A percentile compares a stretch with the other conserved stretches of the same genome.
Conservation (phyloP, 1,140 invertebrate species). For the Lepeophtheirus salmonis region DNA sequence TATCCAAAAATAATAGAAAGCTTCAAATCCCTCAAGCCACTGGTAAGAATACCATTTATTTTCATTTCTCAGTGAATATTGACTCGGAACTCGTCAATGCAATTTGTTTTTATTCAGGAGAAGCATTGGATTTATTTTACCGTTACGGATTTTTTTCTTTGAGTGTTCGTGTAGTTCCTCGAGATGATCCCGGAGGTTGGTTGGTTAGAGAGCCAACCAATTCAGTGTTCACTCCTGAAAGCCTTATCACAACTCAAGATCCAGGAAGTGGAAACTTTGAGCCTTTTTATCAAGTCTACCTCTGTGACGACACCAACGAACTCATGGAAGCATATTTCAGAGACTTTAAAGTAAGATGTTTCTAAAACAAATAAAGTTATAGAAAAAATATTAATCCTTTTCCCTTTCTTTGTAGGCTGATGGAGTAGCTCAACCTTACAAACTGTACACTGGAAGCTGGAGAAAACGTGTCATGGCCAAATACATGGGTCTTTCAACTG, state of each 20-base stretch:
- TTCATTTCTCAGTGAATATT: too few species aligned
- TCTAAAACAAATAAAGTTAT: not conserved
- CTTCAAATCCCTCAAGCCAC: not conserved
- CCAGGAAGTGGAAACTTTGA: not conserved
- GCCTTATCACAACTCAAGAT: not conserved
- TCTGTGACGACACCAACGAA: slow-evolving; percentile 10
- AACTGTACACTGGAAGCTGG: slow-evolving; percentile 17
- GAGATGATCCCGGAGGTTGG: slow-evolving; percentile 15
- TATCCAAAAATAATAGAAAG: not conserved
- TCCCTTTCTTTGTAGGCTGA: slow-evolving; percentile 9
- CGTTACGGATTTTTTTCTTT: slow-evolving; percentile 18
- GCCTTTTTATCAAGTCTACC: slow-evolving; percentile 7
- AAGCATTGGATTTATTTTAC: slow-evolving; percentile 10
- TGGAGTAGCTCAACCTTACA: slow-evolving; percentile 9
- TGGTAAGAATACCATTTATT: slow-evolving; percentile 2
- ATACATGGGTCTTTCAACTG: slow-evolving; percentile 11
- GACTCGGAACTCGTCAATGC: not conserved
- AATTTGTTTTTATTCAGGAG: slow-evolving; percentile 6
- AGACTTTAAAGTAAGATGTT: slow-evolving; percentile 6
- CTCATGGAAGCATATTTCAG: slow-evolving; percentile 14
- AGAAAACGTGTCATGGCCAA: not conserved
- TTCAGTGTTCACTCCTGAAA: not conserved
- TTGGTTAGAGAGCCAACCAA: slow-evolving; percentile 13
- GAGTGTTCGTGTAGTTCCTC: slow-evolving; percentile 17
- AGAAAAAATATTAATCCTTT: not conserved